phyloP scores from a whole-genome alignment of 2,888 invertebrate genomes.

The Aradus depressus region DNA sequence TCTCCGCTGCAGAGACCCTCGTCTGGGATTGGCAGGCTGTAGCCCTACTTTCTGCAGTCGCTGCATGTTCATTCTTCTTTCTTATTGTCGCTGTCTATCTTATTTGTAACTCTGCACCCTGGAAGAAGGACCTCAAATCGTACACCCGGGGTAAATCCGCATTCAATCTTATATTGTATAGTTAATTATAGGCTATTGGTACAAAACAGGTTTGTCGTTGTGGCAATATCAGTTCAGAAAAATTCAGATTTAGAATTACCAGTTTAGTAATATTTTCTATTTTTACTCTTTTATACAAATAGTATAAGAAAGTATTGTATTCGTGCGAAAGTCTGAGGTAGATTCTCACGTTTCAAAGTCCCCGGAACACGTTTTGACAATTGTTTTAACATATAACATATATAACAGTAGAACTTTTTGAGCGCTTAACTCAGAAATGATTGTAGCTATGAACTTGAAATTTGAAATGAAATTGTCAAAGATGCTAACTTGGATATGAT shows the following conservation, averaged over 20 bases:
- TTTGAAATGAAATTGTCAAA: too few species aligned
- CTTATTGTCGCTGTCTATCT: constrained; percentile 63
- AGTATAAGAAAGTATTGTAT: too few species aligned
- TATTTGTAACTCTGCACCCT: constrained; percentile 65
- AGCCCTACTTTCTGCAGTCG: constrained; percentile 58
- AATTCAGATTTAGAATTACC: neutral
- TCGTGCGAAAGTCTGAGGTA: too few species aligned
- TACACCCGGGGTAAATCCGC: constrained; percentile 16
- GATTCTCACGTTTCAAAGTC: too few species aligned
- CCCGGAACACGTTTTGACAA: too few species aligned
- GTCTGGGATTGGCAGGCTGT: constrained; percentile 65
- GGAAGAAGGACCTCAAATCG: constrained; percentile 54
- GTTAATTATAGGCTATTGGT: neutral
- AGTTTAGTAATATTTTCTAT: too few species aligned
- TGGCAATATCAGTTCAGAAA: neutral
- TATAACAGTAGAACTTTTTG: too few species aligned
- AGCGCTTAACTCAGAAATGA: too few species aligned
- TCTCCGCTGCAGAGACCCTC: constrained; percentile 37
- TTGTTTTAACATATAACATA: too few species aligned
- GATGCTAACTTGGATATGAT: too few species aligned
- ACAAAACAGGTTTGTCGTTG: neutral
- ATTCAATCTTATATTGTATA: neutral
- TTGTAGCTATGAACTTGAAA: too few species aligned
- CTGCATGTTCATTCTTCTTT: constrained; percentile 69
- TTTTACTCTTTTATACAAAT: too few species aligned